Base-by-base conservation (phyloP, 1,140 invertebrate genomes). In the Drosophila sucinea region DNA sequence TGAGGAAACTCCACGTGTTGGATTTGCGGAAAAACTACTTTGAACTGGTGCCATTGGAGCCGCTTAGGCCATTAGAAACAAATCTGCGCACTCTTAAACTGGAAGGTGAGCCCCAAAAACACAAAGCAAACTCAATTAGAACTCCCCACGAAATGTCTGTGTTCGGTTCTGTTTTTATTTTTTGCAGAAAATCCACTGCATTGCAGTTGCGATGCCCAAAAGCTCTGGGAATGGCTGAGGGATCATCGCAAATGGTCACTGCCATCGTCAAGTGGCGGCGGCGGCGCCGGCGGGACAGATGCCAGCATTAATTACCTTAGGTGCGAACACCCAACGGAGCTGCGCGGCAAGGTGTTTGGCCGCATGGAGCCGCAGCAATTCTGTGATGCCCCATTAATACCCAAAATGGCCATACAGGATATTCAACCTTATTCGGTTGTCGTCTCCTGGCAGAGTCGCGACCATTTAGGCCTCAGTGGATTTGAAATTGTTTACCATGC, bases 371-470 rank as follows among this genome's bases (percentile, higher is more conserved):
- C 96, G 6, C 95, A 95, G 69, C 94, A 95, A 81, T 96, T 98
- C 84, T 98, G 97, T 90, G 95, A 96, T 66, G 94, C 95, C 60
- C 96, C 96, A 4, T 93, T 97, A 73, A 95, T 98, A 70, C 93
- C 96, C 47, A 95, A 96, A 91, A 93, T 98, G 29, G 96, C 96
- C 67, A 96, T 97, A 74, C 95, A 97, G 92, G 96, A 97, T 91
- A 96, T 98, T 35, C 96, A 97, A 92, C 96, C 96, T 1, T 96
- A 96, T 92, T 96, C 96, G n/a, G 95, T 98, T 35, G 93, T 97
- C 61, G 96, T 98, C 10, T 96, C 96, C 60, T 98, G 97, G 97
- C 96, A 97, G 90, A 96, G 96, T 76, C 94, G 97, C 77, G 97
- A 98, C 93, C 96, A 97, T 92, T 96, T 96, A 11, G 96, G 96